Evolutionary conservation across 2,113 vertebrate species (phyloP).

Genomic region (Xenopus laevis): DNA sequence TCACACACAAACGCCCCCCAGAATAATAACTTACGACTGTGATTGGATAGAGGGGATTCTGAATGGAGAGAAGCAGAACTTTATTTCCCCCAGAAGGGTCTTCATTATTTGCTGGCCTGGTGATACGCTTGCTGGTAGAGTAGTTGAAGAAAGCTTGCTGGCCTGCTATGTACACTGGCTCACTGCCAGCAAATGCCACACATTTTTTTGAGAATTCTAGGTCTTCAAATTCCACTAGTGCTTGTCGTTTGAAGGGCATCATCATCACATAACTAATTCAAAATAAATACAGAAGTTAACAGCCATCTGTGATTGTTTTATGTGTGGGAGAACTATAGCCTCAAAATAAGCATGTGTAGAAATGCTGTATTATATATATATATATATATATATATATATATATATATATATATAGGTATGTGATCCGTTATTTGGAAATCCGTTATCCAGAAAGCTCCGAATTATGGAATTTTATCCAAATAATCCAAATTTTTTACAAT

Average conservation of each 20-base stretch:
- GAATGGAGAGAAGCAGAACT: slow-evolving; percentile 86
- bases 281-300: slow-evolving; percentile 15
- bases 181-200: slow-evolving; percentile 72
- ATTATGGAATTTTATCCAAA: too few relatives aligned
- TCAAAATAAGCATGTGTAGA: too few relatives aligned
- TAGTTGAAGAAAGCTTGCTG: slow-evolving; percentile 94
- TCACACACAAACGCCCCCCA: neutral
- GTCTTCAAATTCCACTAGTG: slow-evolving; percentile 88
- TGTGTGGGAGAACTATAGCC: too few relatives aligned
- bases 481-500: too few relatives aligned
- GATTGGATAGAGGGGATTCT: slow-evolving; percentile 93
- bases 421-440: too few relatives aligned
- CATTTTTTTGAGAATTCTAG: slow-evolving; percentile 84
- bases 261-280: slow-evolving; percentile 88
- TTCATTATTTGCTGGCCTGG: slow-evolving; percentile 82
- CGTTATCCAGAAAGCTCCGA: too few relatives aligned
- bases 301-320: too few relatives aligned
- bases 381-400: too few relatives aligned
- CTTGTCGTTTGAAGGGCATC: slow-evolving; percentile 94
- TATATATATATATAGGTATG: too few relatives aligned
- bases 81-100: slow-evolving; percentile 88
- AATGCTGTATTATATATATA: too few relatives aligned
- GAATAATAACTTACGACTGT: slow-evolving; percentile 74
- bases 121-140: slow-evolving; percentile 92
- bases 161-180: slow-evolving; percentile 81